Percentiles rank a stretch among this genome's conserved stretches.
phyloP scores from a whole-genome alignment of 2,113 vertebrate genomes.

The Lontra canadensis region DNA sequence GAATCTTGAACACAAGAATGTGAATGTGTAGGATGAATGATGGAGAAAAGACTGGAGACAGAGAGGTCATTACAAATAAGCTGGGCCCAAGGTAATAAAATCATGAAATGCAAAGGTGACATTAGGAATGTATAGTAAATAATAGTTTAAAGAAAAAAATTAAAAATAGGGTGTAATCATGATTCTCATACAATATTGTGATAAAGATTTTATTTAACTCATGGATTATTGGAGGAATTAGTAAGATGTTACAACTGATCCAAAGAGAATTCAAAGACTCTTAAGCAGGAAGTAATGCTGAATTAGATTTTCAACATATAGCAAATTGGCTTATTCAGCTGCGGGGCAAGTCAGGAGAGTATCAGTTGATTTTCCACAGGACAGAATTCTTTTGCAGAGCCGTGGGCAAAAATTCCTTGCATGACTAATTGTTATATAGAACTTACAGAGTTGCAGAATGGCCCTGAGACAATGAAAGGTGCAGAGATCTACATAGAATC shows the following conservation, averaged over 20 bases:
- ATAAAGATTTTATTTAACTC: not conserved
- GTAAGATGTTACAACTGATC: not conserved
- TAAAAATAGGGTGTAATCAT: not conserved
- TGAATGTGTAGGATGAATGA: not conserved
- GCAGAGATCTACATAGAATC: not conserved
- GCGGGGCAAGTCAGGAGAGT: not conserved
- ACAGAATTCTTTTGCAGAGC: not conserved
- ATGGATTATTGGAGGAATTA: not conserved
- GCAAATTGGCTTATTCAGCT: not conserved
- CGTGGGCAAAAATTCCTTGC: not conserved
- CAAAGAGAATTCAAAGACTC: not conserved
- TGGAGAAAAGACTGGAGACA: not conserved
- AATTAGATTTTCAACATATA: not conserved
- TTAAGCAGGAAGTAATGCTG: not conserved
- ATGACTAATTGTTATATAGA: not conserved
- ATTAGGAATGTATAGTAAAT: not conserved
- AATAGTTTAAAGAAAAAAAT: not conserved
- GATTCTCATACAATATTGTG: not conserved
- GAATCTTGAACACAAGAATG: not conserved
- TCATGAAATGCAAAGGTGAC: not conserved
- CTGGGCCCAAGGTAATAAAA: not conserved
- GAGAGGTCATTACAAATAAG: not conserved
- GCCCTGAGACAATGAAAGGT: not conserved
- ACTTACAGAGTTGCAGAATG: not conserved
- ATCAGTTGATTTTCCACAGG: not conserved